Percentiles rank a stretch among this genome's conserved stretches.
Conservation (phyloP, 1,140 invertebrate species). For the Papilio machaon region DNA sequence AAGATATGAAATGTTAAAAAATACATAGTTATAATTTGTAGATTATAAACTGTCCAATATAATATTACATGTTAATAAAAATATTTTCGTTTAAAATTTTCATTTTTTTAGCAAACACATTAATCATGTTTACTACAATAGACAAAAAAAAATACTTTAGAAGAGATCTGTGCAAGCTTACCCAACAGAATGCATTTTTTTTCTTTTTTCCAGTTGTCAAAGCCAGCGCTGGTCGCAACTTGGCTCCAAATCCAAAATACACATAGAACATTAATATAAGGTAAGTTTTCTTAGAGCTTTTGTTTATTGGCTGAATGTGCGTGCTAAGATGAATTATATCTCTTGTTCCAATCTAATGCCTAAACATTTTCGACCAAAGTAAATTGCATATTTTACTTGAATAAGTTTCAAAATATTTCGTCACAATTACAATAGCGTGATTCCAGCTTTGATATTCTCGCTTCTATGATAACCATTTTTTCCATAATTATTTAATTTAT, state of each 20-base stretch:
- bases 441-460: not conserved
- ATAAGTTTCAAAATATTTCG: too few species aligned
- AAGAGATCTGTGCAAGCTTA: not conserved
- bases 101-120: not conserved
- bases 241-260: not conserved
- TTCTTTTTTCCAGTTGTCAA: constrained; percentile 5
- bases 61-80: too few species aligned
- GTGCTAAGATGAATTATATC: not conserved
- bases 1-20: too few species aligned
- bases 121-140: not conserved
- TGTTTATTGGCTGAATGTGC: not conserved
- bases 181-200: not conserved
- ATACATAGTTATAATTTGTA: too few species aligned
- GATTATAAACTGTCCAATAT: too few species aligned
- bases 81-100: not conserved
- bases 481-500: too few species aligned
- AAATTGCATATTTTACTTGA: too few species aligned
- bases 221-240: constrained; percentile 19
- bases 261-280: not conserved
- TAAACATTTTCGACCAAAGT: not conserved
- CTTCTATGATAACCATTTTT: too few species aligned
- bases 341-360: not conserved
- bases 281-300: constrained; percentile 8
- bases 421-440: not conserved
- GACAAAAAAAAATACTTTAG: not conserved